Base-by-base conservation (phyloP, 2,797 vertebrate genomes). In the Gallirallus australis region DNA sequence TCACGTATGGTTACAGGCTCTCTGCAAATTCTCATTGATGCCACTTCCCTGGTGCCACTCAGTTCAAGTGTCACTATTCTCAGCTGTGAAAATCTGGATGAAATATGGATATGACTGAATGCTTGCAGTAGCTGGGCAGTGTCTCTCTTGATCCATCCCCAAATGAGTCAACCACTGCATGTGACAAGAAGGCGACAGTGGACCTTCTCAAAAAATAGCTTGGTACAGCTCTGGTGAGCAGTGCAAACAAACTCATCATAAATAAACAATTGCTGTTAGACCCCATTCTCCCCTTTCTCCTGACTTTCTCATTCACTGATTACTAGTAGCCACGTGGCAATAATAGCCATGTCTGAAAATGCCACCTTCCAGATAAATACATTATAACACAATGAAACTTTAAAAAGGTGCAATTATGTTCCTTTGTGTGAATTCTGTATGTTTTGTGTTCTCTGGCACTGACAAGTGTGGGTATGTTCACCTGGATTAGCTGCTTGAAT, bases 401-500 rank as follows among this genome's bases (percentile, higher is more conserved):
- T 7, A 2, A 77, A 95, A 81, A 88, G 54, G n/a, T 78, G 47
- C 24, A 50, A 39, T 84, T 68, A 21, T 39, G 27, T 57, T 92
- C 5, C 6, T 92, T 82, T 60, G 47, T 65, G 81, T 91, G 92
- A 93, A 84, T 92, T 96, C 91, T 95, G 81, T 75, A 54, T 85
- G 70, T 70, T 96, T 96, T 96, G 69, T 86, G n/a, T 96, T 90
- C n/a, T 15, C 31, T 93, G 68, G 81, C 96, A 95, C 72, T 97
- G 94, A 95, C 68, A 96, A 90, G 97, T 96, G 73, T 73, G 54
- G 94, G 82, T 93, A 95, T 93, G 94, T 91, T 93, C 95, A 97
- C 91, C 96, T 98, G 97, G 95, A 90, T 97, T 96, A 86, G 72
- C 81, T 96, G 95, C 97, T 93, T 96, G 65, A 57, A 10, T 88